Conservation (phyloP, 2,888 invertebrate species). For the Heterodera filipjevi region DNA sequence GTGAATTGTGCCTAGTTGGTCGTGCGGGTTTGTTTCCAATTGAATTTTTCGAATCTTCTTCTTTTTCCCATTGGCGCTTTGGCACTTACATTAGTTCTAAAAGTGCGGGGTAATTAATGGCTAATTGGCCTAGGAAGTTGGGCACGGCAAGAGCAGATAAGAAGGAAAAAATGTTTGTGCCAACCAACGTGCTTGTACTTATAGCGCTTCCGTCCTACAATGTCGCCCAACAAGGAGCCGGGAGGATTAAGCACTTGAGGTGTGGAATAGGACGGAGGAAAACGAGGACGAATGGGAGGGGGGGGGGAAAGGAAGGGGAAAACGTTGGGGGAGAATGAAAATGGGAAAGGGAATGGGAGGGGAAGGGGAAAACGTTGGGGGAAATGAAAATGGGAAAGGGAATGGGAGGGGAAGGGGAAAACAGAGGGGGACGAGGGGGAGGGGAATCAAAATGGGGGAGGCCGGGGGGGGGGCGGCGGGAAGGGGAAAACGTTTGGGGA, state of each 20-base stretch:
- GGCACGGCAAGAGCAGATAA: background rate
- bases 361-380: too few relatives aligned
- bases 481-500: too few relatives aligned
- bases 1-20: background rate
- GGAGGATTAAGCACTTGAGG: too few relatives aligned
- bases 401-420: background rate
- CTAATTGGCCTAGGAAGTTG: background rate
- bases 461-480: background rate
- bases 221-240: too few relatives aligned
- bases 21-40: too few relatives aligned
- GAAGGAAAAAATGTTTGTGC: too few relatives aligned
- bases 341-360: too few relatives aligned
- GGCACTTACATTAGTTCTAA: background rate
- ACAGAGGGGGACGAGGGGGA: background rate
- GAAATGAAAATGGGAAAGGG: too few relatives aligned
- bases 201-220: background rate
- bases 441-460: background rate
- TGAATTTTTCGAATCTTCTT: background rate
- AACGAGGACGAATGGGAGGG: background rate
- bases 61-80: background rate
- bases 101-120: slow-evolving; percentile 1
- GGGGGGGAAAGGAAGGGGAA: background rate
- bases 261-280: background rate
- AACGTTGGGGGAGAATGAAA: background rate
- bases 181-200: background rate